These are phyloP conservation scores for Diplazon laetatorius DNA, from an alignment of 2,888 invertebrate genomes.

Conservation along the genomic window DNA sequence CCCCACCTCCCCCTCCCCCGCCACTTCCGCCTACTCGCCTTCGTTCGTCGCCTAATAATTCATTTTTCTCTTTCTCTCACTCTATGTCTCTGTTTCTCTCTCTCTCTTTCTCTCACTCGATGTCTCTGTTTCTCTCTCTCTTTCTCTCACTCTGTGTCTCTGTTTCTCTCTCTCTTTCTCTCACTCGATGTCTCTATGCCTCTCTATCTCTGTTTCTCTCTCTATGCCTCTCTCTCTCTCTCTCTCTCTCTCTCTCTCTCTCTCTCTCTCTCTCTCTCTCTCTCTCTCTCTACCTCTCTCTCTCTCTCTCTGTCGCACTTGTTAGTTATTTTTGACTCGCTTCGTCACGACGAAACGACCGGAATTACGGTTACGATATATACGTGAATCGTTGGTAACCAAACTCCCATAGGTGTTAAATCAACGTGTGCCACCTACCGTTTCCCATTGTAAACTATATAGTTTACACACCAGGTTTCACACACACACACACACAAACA, in stretches of 20 bases:
- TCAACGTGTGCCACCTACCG: conserved; percentile 18
- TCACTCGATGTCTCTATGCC: too few relatives aligned
- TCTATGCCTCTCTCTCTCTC: background rate
- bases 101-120: too few relatives aligned
- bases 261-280: background rate
- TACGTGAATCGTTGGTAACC: conserved; percentile 45
- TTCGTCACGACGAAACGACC: background rate
- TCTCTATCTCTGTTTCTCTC: conserved; percentile 39
- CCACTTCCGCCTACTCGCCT: too few relatives aligned
- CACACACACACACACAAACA: too few relatives aligned
- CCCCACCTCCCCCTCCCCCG: too few relatives aligned
- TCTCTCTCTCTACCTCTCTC: background rate
- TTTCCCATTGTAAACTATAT: conserved; percentile 18
- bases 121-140: too few relatives aligned
- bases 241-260: background rate
- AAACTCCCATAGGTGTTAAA: conserved; percentile 46
- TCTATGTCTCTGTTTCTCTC: too few relatives aligned
- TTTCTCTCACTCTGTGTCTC: too few relatives aligned
- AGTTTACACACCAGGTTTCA: conserved; percentile 4
- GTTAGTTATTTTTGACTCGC: conserved; percentile 11
- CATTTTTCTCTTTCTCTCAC: too few relatives aligned
- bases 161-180: too few relatives aligned
- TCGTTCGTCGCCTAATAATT: too few relatives aligned
- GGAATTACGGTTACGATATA: conserved; percentile 38
- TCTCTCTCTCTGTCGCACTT: conserved; percentile 7